phyloP scores from a whole-genome alignment of 1,140 invertebrate species.

The Magallana ariakensis region DNA sequence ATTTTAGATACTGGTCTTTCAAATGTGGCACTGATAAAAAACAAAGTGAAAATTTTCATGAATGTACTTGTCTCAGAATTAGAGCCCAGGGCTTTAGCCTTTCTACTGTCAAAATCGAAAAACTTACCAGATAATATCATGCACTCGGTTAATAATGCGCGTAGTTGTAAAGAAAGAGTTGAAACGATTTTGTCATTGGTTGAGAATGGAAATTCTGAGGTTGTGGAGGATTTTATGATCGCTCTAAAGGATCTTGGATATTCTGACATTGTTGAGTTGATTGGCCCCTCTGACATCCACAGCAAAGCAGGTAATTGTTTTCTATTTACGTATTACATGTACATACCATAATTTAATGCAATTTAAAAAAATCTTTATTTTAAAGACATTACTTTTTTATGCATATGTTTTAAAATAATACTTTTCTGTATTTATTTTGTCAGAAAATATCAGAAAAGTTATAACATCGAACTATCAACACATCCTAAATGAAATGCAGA shows the following conservation, averaged over 20 bases:
- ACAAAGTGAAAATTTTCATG: background rate
- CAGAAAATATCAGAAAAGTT: conserved; percentile 15
- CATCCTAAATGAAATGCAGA: conserved; percentile 23
- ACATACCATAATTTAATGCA: no score
- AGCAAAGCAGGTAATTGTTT: background rate
- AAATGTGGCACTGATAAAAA: background rate
- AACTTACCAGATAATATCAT: background rate
- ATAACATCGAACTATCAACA: background rate
- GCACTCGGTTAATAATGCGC: background rate
- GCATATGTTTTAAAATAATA: no score
- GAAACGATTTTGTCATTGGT: conserved; percentile 1
- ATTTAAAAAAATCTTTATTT: no score
- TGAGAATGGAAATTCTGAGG: background rate
- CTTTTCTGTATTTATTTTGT: background rate
- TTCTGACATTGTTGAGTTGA: background rate
- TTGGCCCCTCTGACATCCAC: background rate
- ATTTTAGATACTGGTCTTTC: background rate
- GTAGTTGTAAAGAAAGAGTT: background rate
- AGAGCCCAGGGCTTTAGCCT: background rate
- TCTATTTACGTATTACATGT: no score
- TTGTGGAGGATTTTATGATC: background rate
- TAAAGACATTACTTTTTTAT: no score
- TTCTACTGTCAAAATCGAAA: background rate
- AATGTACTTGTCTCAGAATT: background rate
- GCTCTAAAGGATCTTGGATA: background rate